phyloP scores from a whole-genome alignment of 2,797 vertebrate species.

The Hapalemur alaotrensis region DNA sequence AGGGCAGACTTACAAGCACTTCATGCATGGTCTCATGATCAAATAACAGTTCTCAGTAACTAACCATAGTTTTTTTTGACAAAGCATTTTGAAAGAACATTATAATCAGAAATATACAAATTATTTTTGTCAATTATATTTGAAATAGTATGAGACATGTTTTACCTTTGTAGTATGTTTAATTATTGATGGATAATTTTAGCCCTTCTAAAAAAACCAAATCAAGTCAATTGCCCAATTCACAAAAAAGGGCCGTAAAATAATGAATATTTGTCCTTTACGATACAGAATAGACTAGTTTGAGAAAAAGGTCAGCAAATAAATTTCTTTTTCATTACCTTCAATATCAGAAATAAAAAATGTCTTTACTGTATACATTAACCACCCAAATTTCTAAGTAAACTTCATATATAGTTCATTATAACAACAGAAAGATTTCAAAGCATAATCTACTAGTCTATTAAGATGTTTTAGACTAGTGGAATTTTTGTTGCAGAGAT shows the following conservation, averaged over 20 bases:
- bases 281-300: neutral
- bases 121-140: neutral
- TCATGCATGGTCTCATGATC: neutral
- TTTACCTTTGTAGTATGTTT: neutral
- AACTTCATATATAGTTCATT: neutral
- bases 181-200: neutral
- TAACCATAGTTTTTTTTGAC: neutral
- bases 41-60: neutral
- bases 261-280: neutral
- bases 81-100: neutral
- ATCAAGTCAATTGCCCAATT: neutral
- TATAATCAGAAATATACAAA: neutral
- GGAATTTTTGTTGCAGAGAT: neutral
- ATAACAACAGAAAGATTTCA: neutral
- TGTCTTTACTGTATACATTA: neutral
- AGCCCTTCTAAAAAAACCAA: neutral
- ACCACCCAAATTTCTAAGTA: neutral
- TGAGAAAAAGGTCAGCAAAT: neutral
- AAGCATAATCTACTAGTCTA: neutral
- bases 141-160: neutral
- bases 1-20: neutral
- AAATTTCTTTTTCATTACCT: neutral
- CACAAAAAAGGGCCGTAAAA: neutral
- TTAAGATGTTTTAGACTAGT: neutral
- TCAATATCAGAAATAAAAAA: neutral